phyloP scores from a whole-genome alignment of 2,113 vertebrate genomes.

The Edolisoma coerulescens region DNA sequence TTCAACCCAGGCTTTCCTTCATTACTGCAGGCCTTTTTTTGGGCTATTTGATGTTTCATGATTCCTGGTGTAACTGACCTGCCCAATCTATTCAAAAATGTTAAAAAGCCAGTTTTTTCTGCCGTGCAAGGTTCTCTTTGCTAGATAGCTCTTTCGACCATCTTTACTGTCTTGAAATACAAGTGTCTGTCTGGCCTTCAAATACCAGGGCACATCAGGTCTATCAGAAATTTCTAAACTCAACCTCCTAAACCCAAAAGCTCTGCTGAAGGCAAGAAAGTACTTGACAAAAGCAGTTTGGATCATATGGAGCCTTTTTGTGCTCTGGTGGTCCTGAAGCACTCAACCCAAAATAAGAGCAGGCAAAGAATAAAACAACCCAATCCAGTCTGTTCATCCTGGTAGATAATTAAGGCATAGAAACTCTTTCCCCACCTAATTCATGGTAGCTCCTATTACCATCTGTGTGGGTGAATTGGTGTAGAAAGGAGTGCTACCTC shows the following conservation, averaged over 20 bases:
- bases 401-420: background rate
- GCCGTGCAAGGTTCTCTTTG: background rate
- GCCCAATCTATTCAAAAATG: background rate
- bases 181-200: background rate
- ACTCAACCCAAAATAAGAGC: background rate
- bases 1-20: background rate
- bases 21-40: background rate
- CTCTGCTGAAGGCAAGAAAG: background rate
- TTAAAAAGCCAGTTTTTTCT: background rate
- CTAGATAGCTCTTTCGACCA: background rate
- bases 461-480: background rate
- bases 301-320: background rate
- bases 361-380: background rate
- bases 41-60: background rate
- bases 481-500: background rate
- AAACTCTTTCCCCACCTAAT: background rate
- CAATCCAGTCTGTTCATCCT: background rate
- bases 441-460: background rate
- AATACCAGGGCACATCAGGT: background rate
- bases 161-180: background rate
- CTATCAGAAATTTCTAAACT: background rate
- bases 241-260: background rate
- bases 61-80: background rate
- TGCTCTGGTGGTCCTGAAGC: background rate
- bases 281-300: background rate